A percentile compares a stretch with the other conserved stretches of the same genome.
phyloP scores from a whole-genome alignment of 2,888 invertebrate species.

The Theristus sp. region DNA sequence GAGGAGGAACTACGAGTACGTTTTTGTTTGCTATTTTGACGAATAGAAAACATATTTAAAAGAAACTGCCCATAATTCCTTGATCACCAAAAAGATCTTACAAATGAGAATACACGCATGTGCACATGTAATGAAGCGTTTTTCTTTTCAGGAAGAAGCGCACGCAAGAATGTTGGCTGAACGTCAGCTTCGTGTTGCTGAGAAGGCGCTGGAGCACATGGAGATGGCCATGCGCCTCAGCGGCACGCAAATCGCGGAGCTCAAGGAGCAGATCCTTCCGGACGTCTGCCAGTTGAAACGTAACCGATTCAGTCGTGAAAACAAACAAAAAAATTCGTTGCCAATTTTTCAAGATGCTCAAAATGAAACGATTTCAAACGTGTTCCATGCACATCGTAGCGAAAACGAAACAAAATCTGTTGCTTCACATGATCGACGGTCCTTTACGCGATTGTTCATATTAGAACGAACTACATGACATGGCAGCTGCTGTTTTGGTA shows the following conservation, averaged over 20 bases:
- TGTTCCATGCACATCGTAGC: too few species aligned
- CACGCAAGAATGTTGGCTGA: slow-evolving; percentile 34
- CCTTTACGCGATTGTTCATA: too few species aligned
- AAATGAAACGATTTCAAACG: slow-evolving; percentile 1
- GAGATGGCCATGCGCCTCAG: slow-evolving; percentile 31
- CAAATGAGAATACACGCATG: too few species aligned
- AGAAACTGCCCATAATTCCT: too few species aligned
- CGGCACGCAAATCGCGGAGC: slow-evolving; percentile 22
- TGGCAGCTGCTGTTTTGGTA: too few species aligned
- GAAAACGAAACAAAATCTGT: too few species aligned
- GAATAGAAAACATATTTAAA: not conserved
- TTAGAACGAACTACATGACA: too few species aligned
- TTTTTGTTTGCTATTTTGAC: not conserved
- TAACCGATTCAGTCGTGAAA: slow-evolving; percentile 11
- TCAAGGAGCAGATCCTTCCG: slow-evolving; percentile 33
- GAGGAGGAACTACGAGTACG: slow-evolving; percentile 20
- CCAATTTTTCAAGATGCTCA: not conserved
- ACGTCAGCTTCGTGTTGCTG: slow-evolving; percentile 27
- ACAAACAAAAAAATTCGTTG: slow-evolving; percentile 1
- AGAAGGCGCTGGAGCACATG: slow-evolving; percentile 30
- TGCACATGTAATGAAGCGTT: too few species aligned
- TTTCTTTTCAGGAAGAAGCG: slow-evolving; percentile 33
- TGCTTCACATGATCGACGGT: too few species aligned
- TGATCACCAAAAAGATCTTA: too few species aligned
- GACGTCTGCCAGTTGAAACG: slow-evolving; percentile 35